A percentile compares a stretch with the other conserved stretches of the same genome.
These are phyloP conservation scores for Struthidea cinerea DNA, from an alignment of 2,113 vertebrate species.

Conservation along the genomic window DNA sequence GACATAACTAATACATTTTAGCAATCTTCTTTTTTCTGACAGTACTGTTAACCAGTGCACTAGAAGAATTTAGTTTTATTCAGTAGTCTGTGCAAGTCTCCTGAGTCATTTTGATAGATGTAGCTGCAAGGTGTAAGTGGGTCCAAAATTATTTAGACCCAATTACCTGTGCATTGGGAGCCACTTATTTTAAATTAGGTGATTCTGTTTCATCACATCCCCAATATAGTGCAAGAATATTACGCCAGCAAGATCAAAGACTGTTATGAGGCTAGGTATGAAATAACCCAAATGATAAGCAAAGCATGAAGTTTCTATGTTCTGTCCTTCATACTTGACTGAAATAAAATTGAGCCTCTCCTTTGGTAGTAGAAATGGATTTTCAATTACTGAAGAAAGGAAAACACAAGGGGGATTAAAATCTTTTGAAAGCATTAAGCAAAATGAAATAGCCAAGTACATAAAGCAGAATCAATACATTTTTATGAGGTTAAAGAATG, in stretches of 20 bases:
- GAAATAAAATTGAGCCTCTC: background rate
- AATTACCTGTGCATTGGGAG: conserved; percentile 20
- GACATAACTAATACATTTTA: background rate
- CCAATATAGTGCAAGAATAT: background rate
- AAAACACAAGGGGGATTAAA: background rate
- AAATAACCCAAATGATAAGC: background rate
- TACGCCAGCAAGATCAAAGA: conserved; percentile 28
- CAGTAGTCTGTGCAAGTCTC: background rate
- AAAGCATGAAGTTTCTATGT: background rate
- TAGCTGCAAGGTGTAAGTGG: conserved; percentile 1
- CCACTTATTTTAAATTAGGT: conserved; percentile 27
- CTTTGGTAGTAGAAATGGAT: background rate
- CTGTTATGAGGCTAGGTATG: background rate
- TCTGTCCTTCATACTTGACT: background rate
- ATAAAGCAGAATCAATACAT: background rate
- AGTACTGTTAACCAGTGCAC: background rate
- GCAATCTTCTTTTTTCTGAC: background rate
- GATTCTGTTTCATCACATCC: conserved; percentile 44
- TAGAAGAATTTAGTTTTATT: conserved; percentile 7
- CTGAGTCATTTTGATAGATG: background rate
- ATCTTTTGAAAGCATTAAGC: background rate
- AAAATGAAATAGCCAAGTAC: background rate
- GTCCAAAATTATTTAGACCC: conserved; percentile 47
- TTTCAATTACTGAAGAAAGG: background rate
- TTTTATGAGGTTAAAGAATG: background rate